Evolutionary conservation across 2,888 invertebrate species (phyloP).

Genomic region (Mimachlamys varia): DNA sequence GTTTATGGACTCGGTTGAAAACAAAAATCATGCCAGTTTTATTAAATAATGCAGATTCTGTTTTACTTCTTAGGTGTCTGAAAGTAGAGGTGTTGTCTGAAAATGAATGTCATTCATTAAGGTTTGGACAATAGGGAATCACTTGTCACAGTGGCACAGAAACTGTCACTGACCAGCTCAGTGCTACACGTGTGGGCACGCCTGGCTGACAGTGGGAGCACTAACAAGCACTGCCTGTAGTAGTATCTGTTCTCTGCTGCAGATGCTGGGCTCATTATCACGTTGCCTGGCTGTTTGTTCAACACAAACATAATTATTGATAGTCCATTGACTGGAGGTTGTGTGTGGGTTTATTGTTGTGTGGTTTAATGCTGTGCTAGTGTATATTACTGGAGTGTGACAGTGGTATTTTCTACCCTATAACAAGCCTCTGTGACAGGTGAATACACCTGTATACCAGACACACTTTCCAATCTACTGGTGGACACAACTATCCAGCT

Average conservation of each 20-base stretch:
- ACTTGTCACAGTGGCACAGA: not conserved
- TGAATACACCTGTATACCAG: not conserved
- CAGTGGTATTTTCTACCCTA: not conserved
- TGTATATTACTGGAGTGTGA: not conserved
- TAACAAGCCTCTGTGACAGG: not conserved
- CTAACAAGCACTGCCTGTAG: not conserved
- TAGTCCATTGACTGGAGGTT: constrained; percentile 11
- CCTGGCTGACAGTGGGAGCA: not conserved
- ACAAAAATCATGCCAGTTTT: not conserved
- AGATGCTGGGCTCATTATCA: not conserved
- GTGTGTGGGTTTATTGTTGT: not conserved
- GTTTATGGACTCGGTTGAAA: not conserved
- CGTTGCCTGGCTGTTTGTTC: constrained; percentile 7
- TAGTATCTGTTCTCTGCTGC: not conserved
- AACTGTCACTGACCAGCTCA: not conserved
- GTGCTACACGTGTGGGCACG: not conserved
- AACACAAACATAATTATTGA: constrained; percentile 11
- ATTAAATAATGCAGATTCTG: not conserved
- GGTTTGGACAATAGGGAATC: too few species aligned
- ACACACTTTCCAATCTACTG: not conserved
- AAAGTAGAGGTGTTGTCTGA: not conserved
- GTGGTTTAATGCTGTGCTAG: not conserved
- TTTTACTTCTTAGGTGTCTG: not conserved
- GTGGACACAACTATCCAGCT: not conserved
- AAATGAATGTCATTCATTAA: too few species aligned